Percentiles rank a stretch among this genome's conserved stretches.
Conservation (phyloP, 64 coral and sea anemone species). For the Dendrophyllia cribrosa region DNA sequence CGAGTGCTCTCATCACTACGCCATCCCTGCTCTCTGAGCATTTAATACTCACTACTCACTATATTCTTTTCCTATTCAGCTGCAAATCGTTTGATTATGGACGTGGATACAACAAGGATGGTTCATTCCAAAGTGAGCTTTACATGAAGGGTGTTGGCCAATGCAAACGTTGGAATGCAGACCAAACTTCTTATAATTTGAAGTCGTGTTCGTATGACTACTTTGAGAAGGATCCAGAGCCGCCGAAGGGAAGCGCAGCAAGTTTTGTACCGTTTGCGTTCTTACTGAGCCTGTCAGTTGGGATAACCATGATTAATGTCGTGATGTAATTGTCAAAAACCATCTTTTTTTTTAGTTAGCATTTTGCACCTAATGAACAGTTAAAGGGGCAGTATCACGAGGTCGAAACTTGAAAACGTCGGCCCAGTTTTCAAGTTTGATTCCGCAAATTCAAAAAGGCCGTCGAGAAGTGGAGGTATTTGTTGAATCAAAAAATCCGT, state of each 20-base stretch:
- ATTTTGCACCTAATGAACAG: too few species aligned
- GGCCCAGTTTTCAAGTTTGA: too few species aligned
- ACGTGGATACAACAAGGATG: not conserved
- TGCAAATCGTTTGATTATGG: constrained; percentile 8
- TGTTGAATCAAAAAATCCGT: too few species aligned
- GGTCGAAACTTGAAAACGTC: too few species aligned
- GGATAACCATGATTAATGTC: too few species aligned
- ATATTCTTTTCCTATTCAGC: not conserved
- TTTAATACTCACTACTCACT: too few species aligned
- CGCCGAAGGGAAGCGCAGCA: not conserved
- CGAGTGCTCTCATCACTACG: not conserved
- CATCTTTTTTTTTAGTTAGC: too few species aligned
- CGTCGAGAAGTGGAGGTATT: too few species aligned
- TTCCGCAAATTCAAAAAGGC: too few species aligned
- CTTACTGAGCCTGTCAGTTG: not conserved
- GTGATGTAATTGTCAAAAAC: too few species aligned
- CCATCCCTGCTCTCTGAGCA: not conserved
- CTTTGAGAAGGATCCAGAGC: not conserved
- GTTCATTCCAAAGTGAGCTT: not conserved
- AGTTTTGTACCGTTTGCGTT: not conserved
- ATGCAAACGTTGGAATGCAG: not conserved
- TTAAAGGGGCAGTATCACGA: too few species aligned
- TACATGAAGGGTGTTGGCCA: not conserved
- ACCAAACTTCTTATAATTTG: not conserved
- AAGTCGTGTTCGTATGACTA: not conserved